A percentile compares a stretch with the other conserved stretches of the same genome.
Conservation (phyloP, 2,888 invertebrate genomes). For the Calephelis perditalis region DNA sequence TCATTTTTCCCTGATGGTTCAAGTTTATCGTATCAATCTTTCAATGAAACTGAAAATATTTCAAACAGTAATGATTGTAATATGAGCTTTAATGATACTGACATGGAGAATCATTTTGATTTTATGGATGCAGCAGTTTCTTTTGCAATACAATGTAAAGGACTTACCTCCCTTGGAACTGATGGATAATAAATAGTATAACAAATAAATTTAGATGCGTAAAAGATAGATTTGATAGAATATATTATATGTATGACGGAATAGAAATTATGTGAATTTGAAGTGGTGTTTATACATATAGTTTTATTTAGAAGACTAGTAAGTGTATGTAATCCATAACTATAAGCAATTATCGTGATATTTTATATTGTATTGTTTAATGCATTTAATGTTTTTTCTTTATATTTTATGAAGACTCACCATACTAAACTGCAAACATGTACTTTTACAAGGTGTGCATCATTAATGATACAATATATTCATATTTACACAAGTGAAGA, state of each 20-base stretch:
- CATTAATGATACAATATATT: no score
- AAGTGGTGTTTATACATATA: no score
- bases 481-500: no score
- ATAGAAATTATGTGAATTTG: not conserved
- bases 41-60: slow-evolving; percentile 34
- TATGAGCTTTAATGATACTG: slow-evolving; percentile 35
- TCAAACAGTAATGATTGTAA: slow-evolving; percentile 11
- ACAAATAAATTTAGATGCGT: not conserved
- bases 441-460: no score
- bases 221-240: not conserved
- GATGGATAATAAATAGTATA: slow-evolving; percentile 50
- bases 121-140: slow-evolving; percentile 86
- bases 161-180: slow-evolving; percentile 75
- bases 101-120: slow-evolving; percentile 60
- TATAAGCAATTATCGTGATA: slow-evolving; percentile 9
- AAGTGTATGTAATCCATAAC: not conserved
- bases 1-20: slow-evolving; percentile 44
- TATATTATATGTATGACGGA: not conserved
- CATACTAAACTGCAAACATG: no score
- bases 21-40: slow-evolving; percentile 41
- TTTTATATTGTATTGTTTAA: slow-evolving; percentile 13
- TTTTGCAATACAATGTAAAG: slow-evolving; percentile 85
- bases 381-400: slow-evolving; percentile 4
- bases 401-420: no score
- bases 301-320: no score